Evolutionary conservation across 2,888 invertebrate species (phyloP).

Genomic region (Microdon myrmicae): DNA sequence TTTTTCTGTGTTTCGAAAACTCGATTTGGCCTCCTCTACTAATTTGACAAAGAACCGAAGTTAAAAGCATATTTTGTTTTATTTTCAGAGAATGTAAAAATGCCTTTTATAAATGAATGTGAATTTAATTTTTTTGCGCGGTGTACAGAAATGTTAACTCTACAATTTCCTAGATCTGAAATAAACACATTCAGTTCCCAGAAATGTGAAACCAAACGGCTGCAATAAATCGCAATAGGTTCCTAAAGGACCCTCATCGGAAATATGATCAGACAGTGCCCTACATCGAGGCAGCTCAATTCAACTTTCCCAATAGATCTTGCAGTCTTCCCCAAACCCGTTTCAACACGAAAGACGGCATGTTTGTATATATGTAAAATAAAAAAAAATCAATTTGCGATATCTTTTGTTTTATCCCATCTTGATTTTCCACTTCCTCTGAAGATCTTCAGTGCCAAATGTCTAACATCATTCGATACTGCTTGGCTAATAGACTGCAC

Average conservation of each 20-base stretch:
- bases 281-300: constrained; percentile 8
- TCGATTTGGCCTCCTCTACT: too few relatives aligned
- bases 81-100: too few relatives aligned
- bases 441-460: constrained; percentile 30
- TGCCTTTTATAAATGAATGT: too few relatives aligned
- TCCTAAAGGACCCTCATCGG: constrained; percentile 18
- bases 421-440: not conserved
- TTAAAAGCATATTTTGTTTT: too few relatives aligned
- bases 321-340: not conserved
- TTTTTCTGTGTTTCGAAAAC: too few relatives aligned
- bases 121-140: too few relatives aligned
- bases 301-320: constrained; percentile 35
- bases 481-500: constrained; percentile 3
- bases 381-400: constrained; percentile 48
- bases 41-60: too few relatives aligned
- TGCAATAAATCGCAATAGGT: too few relatives aligned
- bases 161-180: too few relatives aligned
- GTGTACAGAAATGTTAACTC: too few relatives aligned
- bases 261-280: constrained; percentile 32
- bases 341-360: not conserved
- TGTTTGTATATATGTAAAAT: constrained; percentile 20
- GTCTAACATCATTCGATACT: constrained; percentile 36
- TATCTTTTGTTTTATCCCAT: constrained; percentile 43
- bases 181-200: too few relatives aligned
- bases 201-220: too few relatives aligned